Evolutionary conservation across 2,888 invertebrate genomes (phyloP), one percentile per base, ranked within the genome.

Genomic region (Troilus luridus): DNA sequence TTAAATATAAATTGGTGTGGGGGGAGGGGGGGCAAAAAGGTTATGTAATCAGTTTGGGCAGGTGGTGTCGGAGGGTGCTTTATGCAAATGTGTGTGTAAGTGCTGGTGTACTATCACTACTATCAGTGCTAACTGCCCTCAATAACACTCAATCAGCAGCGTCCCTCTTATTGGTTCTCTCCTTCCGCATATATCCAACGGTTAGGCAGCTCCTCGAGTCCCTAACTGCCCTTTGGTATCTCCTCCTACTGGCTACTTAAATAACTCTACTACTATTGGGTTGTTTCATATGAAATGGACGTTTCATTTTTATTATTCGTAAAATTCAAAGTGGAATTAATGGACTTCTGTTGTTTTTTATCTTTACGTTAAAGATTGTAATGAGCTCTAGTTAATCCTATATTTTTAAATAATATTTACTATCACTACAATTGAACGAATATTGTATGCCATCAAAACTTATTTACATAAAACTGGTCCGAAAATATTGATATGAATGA

Each of bases 61-160:
- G 85, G 21, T 56, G 56, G 54, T 85, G 85, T 85, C 41, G 9
- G 85, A 12, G 85, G 85, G 56, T 19, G n/a, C 54, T 21, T 85
- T 85, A 85, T 85, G 85, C 85, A 85, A 85, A 85, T 85, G 85
- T 58, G 85, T 10, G 85, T 85, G 85, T 85, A 85, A 85, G 85
- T 85, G 85, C 85, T 10, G 85, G n/a, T 85, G 85, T 85, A 85
- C 85, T 56, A 85, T 54, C 85, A 56, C 56, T 41, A 85, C 85
- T 56, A 85, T 54, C 85, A 56, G n/a, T 41, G 21, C 54, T 85
- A 85, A 85, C 85, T 85, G 85, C 85, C 56, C 85, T 85, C 85
- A 85, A 85, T 85, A 85, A 85, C 85, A 85, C 56, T 85, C 56
- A 85, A 85, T 85, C 85, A 56, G 54, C 6, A 6, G 6, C 56